Conservation (phyloP, 2,888 invertebrate species). For the Thecophora atra region DNA sequence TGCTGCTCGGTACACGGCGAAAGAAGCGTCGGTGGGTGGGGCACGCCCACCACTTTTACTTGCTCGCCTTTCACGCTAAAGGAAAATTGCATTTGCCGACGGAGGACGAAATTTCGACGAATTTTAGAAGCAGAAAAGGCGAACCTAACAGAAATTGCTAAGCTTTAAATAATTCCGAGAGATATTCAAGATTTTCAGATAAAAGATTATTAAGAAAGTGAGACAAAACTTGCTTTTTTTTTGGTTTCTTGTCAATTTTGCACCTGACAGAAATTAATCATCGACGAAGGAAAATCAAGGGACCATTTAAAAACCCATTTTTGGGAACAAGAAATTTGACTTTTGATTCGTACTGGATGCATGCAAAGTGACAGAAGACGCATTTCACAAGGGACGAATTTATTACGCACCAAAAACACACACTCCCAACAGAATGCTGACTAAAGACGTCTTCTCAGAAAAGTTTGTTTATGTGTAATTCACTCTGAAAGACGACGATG, state of each 20-base stretch:
- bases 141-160: slow-evolving; percentile 39
- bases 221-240: no score
- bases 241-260: no score
- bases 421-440: slow-evolving; percentile 9
- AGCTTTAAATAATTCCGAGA: slow-evolving; percentile 25
- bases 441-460: slow-evolving; percentile 25
- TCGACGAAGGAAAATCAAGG: no score
- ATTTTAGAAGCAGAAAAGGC: slow-evolving; percentile 4
- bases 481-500: slow-evolving; percentile 9
- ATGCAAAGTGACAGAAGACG: no score
- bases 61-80: slow-evolving; percentile 21
- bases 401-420: background rate
- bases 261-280: no score
- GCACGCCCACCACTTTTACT: slow-evolving; percentile 11
- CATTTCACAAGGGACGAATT: no score
- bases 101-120: slow-evolving; percentile 18
- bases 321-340: no score
- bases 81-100: slow-evolving; percentile 27
- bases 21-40: slow-evolving; percentile 4
- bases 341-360: no score
- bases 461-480: background rate
- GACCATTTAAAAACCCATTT: no score
- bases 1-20: slow-evolving; percentile 6
- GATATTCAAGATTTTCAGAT: no score
- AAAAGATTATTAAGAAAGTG: no score